Conservation (phyloP, 2,797 vertebrate species). For the Anguilla megastoma region DNA sequence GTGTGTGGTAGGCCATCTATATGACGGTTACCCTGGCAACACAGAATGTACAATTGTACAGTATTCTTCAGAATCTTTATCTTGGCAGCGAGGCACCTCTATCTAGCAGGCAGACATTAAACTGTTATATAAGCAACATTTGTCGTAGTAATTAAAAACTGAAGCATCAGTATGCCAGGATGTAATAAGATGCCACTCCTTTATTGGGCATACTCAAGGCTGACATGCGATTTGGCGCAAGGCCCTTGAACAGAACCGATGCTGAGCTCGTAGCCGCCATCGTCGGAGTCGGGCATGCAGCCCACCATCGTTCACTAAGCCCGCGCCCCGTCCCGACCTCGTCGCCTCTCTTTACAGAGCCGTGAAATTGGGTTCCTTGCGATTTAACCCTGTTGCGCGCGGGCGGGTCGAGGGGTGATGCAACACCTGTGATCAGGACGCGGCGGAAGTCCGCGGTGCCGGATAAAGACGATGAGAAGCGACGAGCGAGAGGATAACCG, state of each 20-base stretch:
- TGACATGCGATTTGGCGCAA: neutral
- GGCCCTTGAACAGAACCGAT: neutral
- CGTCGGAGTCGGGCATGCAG: neutral
- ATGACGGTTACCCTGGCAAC: slow-evolving; percentile 6
- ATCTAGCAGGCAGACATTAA: neutral
- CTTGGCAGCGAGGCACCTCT: neutral
- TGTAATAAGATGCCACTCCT: neutral
- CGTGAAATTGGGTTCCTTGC: neutral
- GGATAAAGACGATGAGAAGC: neutral
- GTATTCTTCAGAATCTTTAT: neutral
- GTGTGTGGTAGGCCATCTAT: neutral
- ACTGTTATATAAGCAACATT: neutral
- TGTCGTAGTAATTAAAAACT: neutral
- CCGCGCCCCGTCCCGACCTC: neutral
- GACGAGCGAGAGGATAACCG: neutral
- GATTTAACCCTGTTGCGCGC: neutral
- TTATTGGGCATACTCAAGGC: neutral
- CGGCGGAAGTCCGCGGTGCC: neutral
- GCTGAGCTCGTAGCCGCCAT: neutral
- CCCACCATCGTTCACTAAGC: neutral
- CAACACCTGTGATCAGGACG: neutral
- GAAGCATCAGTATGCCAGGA: neutral
- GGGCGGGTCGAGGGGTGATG: neutral
- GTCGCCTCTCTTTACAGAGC: neutral
- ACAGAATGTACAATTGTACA: neutral